These are phyloP conservation scores for Harlomillsia oculata DNA, from an alignment of 1,140 invertebrate species.

Conservation along the genomic window DNA sequence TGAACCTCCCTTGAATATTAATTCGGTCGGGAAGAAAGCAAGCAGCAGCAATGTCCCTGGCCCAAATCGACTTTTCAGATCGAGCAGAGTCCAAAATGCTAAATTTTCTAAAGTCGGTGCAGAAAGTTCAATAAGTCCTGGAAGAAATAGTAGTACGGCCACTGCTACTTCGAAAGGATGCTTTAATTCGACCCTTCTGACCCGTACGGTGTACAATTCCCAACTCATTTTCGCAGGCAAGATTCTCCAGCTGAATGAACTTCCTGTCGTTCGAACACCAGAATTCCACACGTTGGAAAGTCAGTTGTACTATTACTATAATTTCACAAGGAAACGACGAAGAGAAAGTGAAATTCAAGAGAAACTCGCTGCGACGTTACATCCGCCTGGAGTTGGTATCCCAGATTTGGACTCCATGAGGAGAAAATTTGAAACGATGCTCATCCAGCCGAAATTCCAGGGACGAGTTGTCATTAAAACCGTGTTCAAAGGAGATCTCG, in stretches of 20 bases:
- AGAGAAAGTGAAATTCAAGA: background rate
- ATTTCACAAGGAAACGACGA: conserved; percentile 18
- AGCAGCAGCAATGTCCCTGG: background rate
- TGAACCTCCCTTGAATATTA: conserved; percentile 2
- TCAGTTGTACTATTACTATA: conserved; percentile 18
- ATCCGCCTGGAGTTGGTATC: too few species aligned
- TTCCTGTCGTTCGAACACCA: conserved; percentile 2
- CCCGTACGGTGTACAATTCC: conserved; percentile 18
- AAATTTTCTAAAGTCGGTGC: background rate
- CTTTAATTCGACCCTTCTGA: conserved; percentile 20
- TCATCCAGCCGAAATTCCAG: background rate
- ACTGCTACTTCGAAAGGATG: conserved; percentile 9
- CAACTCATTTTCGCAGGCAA: conserved; percentile 28
- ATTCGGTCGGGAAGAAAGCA: conserved; percentile 1
- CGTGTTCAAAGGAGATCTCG: conserved; percentile 22
- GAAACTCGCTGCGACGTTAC: background rate
- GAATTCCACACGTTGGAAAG: background rate
- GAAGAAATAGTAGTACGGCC: conserved; percentile 6
- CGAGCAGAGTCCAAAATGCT: background rate
- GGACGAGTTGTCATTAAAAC: conserved; percentile 26
- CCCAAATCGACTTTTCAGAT: too few species aligned
- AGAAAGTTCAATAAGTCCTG: conserved; percentile 9
- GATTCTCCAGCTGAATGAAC: conserved; percentile 22
- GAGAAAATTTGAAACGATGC: background rate
- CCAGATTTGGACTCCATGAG: too few species aligned